Evolutionary conservation across 2,113 vertebrate genomes (phyloP).

Genomic region (Oncorhynchus nerka): DNA sequence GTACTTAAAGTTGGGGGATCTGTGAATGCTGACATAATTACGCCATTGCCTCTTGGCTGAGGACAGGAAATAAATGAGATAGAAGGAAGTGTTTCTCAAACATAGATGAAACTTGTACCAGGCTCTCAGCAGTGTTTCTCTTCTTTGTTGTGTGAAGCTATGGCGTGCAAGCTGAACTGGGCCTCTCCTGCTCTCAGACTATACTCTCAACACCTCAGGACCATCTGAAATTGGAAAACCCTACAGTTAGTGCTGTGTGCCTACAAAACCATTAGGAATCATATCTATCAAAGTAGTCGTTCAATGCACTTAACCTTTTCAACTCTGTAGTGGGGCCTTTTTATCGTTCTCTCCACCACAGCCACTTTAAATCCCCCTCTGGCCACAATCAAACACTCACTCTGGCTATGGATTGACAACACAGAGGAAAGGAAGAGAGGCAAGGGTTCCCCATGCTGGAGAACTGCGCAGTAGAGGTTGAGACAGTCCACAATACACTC

Average conservation of each 20-base stretch:
- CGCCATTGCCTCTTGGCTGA: too few relatives aligned
- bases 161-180: too few relatives aligned
- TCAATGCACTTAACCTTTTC: conserved; percentile 22
- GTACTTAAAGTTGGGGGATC: too few relatives aligned
- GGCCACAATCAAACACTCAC: conserved; percentile 1
- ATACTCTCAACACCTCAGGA: conserved; percentile 2
- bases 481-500: neutral
- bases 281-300: conserved; percentile 51
- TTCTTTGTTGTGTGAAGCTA: too few relatives aligned
- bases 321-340: conserved; percentile 32
- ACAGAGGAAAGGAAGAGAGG: conserved; percentile 8
- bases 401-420: neutral
- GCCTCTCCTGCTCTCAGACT: too few relatives aligned
- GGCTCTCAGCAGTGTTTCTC: too few relatives aligned
- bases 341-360: conserved; percentile 26
- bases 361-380: conserved; percentile 42
- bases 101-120: too few relatives aligned
- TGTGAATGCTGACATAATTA: too few relatives aligned
- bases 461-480: neutral
- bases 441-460: neutral
- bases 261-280: conserved; percentile 55
- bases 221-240: conserved; percentile 9
- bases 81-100: too few relatives aligned
- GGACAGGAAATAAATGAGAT: too few relatives aligned
- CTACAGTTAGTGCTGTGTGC: conserved; percentile 10